Evolutionary conservation across 2,888 invertebrate genomes (phyloP).

Genomic region (Ernsta delagoae): DNA sequence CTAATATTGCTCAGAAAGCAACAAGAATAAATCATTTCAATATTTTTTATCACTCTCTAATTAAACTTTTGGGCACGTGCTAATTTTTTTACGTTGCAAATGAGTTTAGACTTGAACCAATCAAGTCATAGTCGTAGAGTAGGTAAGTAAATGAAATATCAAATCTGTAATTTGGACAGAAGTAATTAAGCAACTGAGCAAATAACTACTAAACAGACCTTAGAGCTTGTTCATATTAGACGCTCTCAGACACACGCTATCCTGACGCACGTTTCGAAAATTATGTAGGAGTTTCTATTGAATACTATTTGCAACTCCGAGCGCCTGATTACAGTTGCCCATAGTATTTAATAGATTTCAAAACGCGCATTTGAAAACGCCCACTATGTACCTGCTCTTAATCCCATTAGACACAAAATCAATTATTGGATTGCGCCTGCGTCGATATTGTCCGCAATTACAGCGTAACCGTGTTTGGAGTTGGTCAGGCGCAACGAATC

Average conservation of each 20-base stretch:
- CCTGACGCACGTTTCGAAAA: too few species aligned
- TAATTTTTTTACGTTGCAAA: constrained; percentile 9
- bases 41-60: not conserved
- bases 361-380: too few species aligned
- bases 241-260: too few species aligned
- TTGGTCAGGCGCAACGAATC: constrained; percentile 67
- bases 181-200: constrained; percentile 18
- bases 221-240: too few species aligned
- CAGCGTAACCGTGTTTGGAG: constrained; percentile 44
- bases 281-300: too few species aligned
- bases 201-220: not conserved
- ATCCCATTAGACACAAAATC: constrained; percentile 24
- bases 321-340: too few species aligned
- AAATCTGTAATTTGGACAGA: constrained; percentile 3
- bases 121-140: not conserved
- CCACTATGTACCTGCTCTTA: constrained; percentile 4
- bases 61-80: constrained; percentile 2
- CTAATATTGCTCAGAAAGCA: not conserved
- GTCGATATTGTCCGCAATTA: constrained; percentile 57
- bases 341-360: too few species aligned
- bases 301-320: too few species aligned
- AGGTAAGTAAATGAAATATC: not conserved
- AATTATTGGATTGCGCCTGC: constrained; percentile 53
- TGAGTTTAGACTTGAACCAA: not conserved
- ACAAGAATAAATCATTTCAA: constrained; percentile 6